Base-by-base conservation (phyloP, 2,797 vertebrate genomes). In the Neopelma chrysocephalum region DNA sequence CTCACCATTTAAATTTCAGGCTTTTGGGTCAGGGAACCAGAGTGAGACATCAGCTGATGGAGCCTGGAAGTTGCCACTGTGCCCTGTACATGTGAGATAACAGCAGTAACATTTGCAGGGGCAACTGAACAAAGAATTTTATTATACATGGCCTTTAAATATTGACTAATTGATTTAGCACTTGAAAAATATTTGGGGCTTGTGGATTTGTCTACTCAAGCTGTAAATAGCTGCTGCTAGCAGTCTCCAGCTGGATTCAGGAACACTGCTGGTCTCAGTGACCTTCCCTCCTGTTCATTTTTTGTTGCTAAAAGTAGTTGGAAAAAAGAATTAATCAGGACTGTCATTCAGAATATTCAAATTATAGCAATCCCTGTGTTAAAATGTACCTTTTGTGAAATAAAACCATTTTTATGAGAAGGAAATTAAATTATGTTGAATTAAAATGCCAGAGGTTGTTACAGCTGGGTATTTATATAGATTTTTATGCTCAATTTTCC, bases 211-310 rank as follows among this genome's bases (percentile, higher is more conserved):
- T 69, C 87, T 93, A 19, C 50, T 80, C 43, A 80, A 96, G 61
- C 61, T 82, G 81, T 82, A 82, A 87, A 64, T 43, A 89, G 50
- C 22, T 89, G 60, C 57, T 90, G 68, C 6, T 38, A 90, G 69
- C 47, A 68, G 50, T 78, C 50, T 89, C 90, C 87, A 93, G 61
- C 69, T 95, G 89, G 64, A 78, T 82, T 80, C 1, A 3, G 53
- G 84, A 87, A 69, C 6, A 3, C 40, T 95, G 53, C 60, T 91
- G 91, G 90, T 75, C 76, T 80, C 61, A 78, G 43, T 58, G 89
- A 93, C 76, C 71, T 96, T 90, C 65, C 84, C 65, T 84, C 92
- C 48, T 92, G 68, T 85, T 95, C n/a, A 72, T 76, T 94, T 95
- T 69, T 71, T 95, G 27, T 75, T 82, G 48, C 34, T 73, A 71